phyloP scores from a whole-genome alignment of 2,797 vertebrate species.

The Argyrosomus regius region DNA sequence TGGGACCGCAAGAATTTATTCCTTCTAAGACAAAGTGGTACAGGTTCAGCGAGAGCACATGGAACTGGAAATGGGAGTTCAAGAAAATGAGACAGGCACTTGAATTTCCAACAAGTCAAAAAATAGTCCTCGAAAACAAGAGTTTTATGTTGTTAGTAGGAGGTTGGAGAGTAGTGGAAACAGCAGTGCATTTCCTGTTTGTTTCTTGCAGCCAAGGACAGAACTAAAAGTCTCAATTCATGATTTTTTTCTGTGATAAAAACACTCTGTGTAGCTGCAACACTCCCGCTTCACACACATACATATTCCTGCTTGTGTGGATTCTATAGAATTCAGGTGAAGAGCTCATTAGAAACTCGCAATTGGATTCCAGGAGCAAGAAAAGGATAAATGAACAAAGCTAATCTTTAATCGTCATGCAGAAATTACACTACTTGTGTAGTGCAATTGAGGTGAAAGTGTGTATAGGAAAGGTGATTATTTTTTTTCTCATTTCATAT shows the following conservation, averaged over 20 bases:
- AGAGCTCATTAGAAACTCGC: conserved; percentile 31
- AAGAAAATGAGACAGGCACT: conserved; percentile 27
- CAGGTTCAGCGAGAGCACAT: conserved; percentile 29
- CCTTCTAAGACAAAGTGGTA: not conserved
- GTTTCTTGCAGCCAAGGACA: conserved; percentile 16
- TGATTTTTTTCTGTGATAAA: conserved; percentile 3
- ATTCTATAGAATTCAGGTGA: conserved; percentile 18
- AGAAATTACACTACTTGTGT: not conserved
- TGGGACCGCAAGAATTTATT: conserved; percentile 32
- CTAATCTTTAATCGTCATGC: not conserved
- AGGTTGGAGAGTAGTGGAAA: conserved; percentile 22
- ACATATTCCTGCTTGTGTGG: not conserved
- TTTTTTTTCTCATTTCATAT: too few species aligned
- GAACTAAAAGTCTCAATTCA: conserved; percentile 4
- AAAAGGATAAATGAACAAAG: conserved; percentile 25
- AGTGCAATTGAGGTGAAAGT: not conserved
- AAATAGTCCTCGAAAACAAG: not conserved
- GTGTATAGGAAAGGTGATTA: too few species aligned
- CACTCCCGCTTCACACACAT: conserved; percentile 8
- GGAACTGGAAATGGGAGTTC: conserved; percentile 11
- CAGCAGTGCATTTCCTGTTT: conserved; percentile 34
- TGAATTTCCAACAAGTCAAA: conserved; percentile 12
- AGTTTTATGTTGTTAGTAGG: conserved; percentile 22
- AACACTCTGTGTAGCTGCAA: conserved; percentile 1
- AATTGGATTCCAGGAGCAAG: not conserved